Base-by-base conservation (phyloP, 1,140 invertebrate species). In the Drosophila nebulosa region DNA sequence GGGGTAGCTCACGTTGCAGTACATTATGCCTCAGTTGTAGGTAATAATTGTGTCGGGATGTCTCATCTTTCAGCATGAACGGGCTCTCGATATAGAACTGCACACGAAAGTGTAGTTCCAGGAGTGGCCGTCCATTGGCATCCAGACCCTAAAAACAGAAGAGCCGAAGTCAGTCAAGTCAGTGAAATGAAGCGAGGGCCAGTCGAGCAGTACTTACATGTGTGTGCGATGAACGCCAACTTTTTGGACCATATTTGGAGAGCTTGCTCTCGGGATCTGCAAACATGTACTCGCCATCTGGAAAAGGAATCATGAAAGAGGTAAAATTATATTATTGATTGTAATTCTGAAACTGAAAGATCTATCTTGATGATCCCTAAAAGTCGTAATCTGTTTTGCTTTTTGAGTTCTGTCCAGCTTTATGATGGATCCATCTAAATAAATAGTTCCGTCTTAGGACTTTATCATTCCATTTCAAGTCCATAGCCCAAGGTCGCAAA, bases 241-340 rank as follows among this genome's bases (percentile, higher is more conserved):
- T 96, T 92, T 98, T 98, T 79, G 97, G 96, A 70, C 97, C 97
- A 93, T 98, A 98, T 93, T 98, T 99, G 86, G 96, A 97, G 80
- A 99, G 93, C 93, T 98, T 99, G 93, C 95, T 97, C 90, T 98
- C 97, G 80, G 95, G 95, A 91, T 98, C 97, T 89, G 98, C 95
- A 93, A 99, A 99, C 64, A 98, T 94, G 92, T 97, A 98, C 93
- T 98, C 97, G 91, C 96, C 96, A 94, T 97, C 97, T 98, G 94
- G 30, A 96, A 95, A 35, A n/a, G n/a, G 1, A 39, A 36, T 14
- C 5, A 7, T 21, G 1, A 7, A 7, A 39, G 27, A 14, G 1
- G 4, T 18, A 10, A 2, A 30, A 10, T 9, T 30, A 9, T 0
- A n/a, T n/a, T n/a, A n/a, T n/a, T n/a, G n/a, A n/a, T n/a, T n/a